Evolutionary conservation across 2,888 invertebrate genomes (phyloP), one percentile per base, ranked within the genome.

Genomic region (Ypsolopha sequella): DNA sequence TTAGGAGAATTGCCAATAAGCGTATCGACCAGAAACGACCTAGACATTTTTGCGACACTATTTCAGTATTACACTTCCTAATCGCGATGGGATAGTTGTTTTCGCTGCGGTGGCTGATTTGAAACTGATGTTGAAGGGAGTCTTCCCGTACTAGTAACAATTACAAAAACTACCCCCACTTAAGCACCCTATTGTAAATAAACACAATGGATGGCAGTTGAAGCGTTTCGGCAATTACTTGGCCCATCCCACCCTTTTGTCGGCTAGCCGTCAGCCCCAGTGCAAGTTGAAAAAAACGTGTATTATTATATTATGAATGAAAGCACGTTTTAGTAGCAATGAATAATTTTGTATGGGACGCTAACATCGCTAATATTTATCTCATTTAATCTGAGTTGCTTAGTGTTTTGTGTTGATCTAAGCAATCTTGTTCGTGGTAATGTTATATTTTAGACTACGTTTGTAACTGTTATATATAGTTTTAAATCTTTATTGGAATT

Each of bases 1-100:
- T 90, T 90, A 44, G 90, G 85, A 7, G 47, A 70, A 53, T 89
- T 89, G 80, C 90, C 91, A 58, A 95, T 92, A 52, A 95, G 76
- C 50, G 94, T 92, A 66, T 95, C 95, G 66, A 95, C 93, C 52
- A 94, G 75, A 68, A 95, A 95, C 58, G 94, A 94, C 60, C 93
- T 90, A 55, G 94, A 94, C 93, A 94, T 94, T 62, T 81, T 88
- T 58, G 51, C 24, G 48, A 11, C 47, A 36, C 13, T 13, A 13
- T 36, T 10, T 36, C 47, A 36, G 10, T 13, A 13, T 36, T 7
- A 4, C 11, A 9, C n/a, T 7, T 33, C 35, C 7, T 36, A 13
- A 38, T 46, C 44, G 3, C 34, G n/a, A 39, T 34, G 35, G 41
- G 11, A 11, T 51, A 55, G 57, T 48, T 55, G 61, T 60, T 61